phyloP scores from a whole-genome alignment of 1,140 invertebrate genomes.

The Macrotrachela quadricornifera region DNA sequence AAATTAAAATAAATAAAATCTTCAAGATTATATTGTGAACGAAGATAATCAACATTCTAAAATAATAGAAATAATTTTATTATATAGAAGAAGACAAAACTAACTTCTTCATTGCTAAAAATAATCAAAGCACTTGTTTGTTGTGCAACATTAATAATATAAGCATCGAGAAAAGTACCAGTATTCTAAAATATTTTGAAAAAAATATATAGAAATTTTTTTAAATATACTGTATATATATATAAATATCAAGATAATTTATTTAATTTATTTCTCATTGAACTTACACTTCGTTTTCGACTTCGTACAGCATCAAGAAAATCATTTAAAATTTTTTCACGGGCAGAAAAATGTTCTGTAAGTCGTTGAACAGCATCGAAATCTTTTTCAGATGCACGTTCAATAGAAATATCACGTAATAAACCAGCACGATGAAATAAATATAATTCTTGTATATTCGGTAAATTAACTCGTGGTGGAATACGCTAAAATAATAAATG shows the following conservation, averaged over 20 bases:
- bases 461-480: too few species aligned
- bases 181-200: conserved; percentile 10
- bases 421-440: conserved; percentile 39
- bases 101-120: conserved; percentile 29
- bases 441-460: conserved; percentile 42
- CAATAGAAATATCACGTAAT: conserved; percentile 11
- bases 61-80: background rate
- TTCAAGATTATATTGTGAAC: conserved; percentile 35
- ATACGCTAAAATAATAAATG: too few species aligned
- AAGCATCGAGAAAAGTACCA: conserved; percentile 27
- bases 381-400: too few species aligned
- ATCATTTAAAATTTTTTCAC: too few species aligned
- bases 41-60: conserved; percentile 31
- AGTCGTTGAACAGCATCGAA: too few species aligned
- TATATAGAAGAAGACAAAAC: conserved; percentile 6
- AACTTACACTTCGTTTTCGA: background rate
- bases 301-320: conserved; percentile 8
- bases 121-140: conserved; percentile 26
- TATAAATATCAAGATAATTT: too few species aligned
- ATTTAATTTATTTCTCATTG: too few species aligned
- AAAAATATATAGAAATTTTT: too few species aligned
- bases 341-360: too few species aligned
- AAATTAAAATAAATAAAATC: conserved; percentile 32
- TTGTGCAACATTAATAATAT: conserved; percentile 29
- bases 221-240: too few species aligned